Conservation (phyloP, 2,888 invertebrate species). For the Drosophila fulvimacula region DNA sequence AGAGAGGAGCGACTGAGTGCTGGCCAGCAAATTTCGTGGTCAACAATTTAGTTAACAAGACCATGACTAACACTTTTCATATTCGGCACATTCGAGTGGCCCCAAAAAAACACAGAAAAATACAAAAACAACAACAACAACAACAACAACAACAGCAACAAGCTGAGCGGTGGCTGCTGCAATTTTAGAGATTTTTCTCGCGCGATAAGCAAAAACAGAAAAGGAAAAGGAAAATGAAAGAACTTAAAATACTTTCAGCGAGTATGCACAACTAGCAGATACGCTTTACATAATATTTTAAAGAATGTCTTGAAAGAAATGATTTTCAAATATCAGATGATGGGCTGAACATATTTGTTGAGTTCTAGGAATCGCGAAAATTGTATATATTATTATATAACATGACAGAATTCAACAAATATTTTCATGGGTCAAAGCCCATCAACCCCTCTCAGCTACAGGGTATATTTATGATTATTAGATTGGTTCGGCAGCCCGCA, state of each 20-base stretch:
- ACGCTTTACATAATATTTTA: conserved; percentile 3
- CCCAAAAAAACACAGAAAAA: conserved; percentile 23
- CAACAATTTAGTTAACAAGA: conserved; percentile 79
- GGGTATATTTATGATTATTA: conserved; percentile 52
- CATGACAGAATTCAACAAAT: too few species aligned
- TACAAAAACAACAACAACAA: conserved; percentile 19
- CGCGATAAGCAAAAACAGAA: conserved; percentile 71
- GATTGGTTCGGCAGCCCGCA: conserved; percentile 15
- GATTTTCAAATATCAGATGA: too few species aligned
- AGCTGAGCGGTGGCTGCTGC: conserved; percentile 51
- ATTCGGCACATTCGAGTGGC: conserved; percentile 58
- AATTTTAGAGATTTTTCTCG: conserved; percentile 78
- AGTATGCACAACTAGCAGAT: not conserved
- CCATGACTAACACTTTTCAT: conserved; percentile 80
- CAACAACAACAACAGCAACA: conserved; percentile 30
- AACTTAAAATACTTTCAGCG: conserved; percentile 21
- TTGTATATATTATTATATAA: too few species aligned
- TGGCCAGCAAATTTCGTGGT: conserved; percentile 69
- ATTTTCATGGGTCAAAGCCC: not conserved
- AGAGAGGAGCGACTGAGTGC: conserved; percentile 15
- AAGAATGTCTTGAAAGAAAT: not conserved
- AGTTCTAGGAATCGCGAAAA: too few species aligned
- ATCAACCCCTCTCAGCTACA: not conserved
- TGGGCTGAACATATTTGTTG: too few species aligned
- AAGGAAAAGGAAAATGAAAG: conserved; percentile 28